phyloP scores from a whole-genome alignment of 2,797 vertebrate species.

The Hylomyscus alleni region DNA sequence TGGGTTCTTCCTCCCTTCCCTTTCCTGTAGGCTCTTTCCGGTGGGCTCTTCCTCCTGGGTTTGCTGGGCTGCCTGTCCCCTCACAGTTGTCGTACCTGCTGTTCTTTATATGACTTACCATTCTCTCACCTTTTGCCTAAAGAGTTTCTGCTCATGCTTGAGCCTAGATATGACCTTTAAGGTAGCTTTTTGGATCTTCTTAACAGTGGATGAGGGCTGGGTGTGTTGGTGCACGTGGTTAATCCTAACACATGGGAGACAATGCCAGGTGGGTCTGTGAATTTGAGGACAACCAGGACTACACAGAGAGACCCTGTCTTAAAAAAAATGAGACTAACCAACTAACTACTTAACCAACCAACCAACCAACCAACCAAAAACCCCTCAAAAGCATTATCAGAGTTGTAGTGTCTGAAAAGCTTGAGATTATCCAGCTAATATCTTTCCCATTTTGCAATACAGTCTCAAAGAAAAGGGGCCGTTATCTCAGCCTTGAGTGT shows the following conservation, averaged over 20 bases:
- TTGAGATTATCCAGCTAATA: not conserved
- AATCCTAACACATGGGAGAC: not conserved
- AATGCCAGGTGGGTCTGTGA: not conserved
- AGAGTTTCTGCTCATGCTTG: not conserved
- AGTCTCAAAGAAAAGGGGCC: constrained; percentile 20
- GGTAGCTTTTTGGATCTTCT: constrained; percentile 37
- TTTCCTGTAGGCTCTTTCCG: not conserved
- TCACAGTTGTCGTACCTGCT: not conserved
- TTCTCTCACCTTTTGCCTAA: not conserved
- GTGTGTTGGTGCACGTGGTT: not conserved
- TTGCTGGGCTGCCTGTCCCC: not conserved
- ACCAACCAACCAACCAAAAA: not conserved
- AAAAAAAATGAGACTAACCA: not conserved
- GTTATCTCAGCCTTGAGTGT: not conserved
- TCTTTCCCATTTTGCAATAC: not conserved
- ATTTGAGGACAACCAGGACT: not conserved
- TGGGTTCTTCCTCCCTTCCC: not conserved
- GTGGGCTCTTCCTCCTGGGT: not conserved
- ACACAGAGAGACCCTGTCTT: not conserved
- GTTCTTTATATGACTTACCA: not conserved
- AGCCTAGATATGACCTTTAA: not conserved
- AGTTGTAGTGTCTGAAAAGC: constrained; percentile 13
- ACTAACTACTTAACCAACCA: not conserved
- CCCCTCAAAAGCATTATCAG: not conserved
- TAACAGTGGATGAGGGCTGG: not conserved